Conservation (phyloP, 2,113 vertebrate genomes). For the Ibidorhyncha struthersii region DNA sequence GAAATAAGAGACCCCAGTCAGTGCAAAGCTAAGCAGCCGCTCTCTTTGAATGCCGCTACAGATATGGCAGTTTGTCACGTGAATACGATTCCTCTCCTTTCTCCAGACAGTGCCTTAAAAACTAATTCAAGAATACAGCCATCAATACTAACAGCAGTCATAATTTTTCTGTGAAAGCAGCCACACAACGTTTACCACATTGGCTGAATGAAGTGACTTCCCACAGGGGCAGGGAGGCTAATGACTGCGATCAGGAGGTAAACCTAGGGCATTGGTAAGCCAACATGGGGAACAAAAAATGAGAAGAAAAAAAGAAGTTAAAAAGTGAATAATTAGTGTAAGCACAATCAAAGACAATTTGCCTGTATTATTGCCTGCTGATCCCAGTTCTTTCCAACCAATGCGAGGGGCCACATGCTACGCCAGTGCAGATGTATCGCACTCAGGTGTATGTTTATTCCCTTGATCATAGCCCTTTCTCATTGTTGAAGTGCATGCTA, state of each 20-base stretch:
- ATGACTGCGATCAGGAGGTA: not conserved
- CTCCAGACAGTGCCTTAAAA: not conserved
- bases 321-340: not conserved
- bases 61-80: not conserved
- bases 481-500: not conserved
- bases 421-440: not conserved
- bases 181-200: not conserved
- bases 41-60: not conserved
- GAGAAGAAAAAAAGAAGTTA: not conserved
- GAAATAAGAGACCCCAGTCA: not conserved
- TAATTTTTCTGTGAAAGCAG: not conserved
- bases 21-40: not conserved
- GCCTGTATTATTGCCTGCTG: not conserved
- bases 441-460: not conserved
- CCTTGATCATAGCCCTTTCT: not conserved
- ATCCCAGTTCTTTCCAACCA: not conserved
- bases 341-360: not conserved
- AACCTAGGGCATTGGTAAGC: not conserved
- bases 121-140: not conserved
- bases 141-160: not conserved
- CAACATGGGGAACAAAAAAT: not conserved
- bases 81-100: not conserved
- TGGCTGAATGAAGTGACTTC: not conserved
- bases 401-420: not conserved
- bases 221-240: not conserved